These are phyloP conservation scores for Myotis lucifugus DNA, from an alignment of 2,113 vertebrate species.

Conservation along the genomic window DNA sequence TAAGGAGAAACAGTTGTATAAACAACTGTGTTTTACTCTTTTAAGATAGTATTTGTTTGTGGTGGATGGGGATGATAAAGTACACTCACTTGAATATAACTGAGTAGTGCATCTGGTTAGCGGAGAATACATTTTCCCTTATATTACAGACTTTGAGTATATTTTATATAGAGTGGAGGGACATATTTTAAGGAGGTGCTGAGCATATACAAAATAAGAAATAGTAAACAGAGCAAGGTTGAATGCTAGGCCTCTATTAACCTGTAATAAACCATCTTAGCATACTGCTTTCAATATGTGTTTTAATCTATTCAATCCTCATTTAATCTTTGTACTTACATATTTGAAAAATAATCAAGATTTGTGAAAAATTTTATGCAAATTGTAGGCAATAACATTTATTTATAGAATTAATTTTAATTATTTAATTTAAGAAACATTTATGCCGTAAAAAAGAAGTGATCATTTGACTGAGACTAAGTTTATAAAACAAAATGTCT, in stretches of 20 bases:
- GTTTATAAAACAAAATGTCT: neutral
- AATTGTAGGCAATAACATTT: neutral
- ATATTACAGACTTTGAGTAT: neutral
- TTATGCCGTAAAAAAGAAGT: neutral
- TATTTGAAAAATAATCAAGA: neutral
- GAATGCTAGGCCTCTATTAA: neutral
- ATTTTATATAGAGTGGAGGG: neutral
- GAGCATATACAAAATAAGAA: neutral
- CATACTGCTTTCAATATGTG: neutral
- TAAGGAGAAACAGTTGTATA: neutral
- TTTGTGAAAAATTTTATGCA: accelerated
- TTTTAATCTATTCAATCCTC: neutral
- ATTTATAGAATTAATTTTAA: neutral
- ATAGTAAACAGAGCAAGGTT: neutral
- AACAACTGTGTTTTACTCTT: neutral
- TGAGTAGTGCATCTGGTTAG: neutral
- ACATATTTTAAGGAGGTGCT: neutral
- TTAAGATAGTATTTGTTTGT: neutral
- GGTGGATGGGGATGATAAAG: neutral
- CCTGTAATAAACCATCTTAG: neutral
- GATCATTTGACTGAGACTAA: neutral
- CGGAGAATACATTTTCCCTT: neutral
- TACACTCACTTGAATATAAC: neutral
- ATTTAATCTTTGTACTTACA: neutral
- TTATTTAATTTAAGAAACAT: neutral